Evolutionary conservation across 2,113 vertebrate species (phyloP).

Genomic region (Psilopogon haemacephalus): DNA sequence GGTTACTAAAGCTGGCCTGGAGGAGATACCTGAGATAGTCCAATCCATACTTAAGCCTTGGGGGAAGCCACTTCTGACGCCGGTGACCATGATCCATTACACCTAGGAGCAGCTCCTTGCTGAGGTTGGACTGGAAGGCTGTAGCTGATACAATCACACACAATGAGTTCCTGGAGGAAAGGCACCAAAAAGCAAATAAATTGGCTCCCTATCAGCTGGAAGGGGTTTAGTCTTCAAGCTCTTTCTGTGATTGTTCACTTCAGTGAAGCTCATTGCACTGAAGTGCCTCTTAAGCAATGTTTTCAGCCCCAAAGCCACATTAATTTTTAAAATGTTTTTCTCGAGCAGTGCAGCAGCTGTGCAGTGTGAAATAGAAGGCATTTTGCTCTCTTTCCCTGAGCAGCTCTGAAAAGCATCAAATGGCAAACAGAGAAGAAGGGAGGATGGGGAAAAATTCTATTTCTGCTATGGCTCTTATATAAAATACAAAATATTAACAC

Average conservation of each 20-base stretch:
- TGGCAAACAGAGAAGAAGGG: neutral
- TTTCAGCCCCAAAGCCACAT: conserved; percentile 31
- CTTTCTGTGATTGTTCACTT: neutral
- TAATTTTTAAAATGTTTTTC: conserved; percentile 61
- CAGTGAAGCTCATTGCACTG: neutral
- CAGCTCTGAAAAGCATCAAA: conserved; percentile 26
- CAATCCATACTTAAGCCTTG: neutral
- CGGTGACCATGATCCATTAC: neutral
- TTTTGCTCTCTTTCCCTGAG: conserved; percentile 30
- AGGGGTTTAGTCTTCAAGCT: neutral
- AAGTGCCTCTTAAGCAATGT: conserved; percentile 23
- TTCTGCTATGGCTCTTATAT: neutral
- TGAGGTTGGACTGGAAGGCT: neutral
- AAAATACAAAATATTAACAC: neutral
- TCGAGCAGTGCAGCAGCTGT: conserved; percentile 54
- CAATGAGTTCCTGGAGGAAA: neutral
- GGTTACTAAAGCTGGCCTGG: neutral
- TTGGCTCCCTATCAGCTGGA: neutral
- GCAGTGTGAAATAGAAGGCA: conserved; percentile 42
- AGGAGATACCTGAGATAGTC: neutral
- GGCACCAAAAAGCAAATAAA: neutral
- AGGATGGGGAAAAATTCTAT: neutral
- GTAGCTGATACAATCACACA: neutral
- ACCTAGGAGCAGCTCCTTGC: neutral
- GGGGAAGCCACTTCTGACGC: neutral